Conservation (phyloP, 2,113 vertebrate genomes). For the Galeopterus variegatus region DNA sequence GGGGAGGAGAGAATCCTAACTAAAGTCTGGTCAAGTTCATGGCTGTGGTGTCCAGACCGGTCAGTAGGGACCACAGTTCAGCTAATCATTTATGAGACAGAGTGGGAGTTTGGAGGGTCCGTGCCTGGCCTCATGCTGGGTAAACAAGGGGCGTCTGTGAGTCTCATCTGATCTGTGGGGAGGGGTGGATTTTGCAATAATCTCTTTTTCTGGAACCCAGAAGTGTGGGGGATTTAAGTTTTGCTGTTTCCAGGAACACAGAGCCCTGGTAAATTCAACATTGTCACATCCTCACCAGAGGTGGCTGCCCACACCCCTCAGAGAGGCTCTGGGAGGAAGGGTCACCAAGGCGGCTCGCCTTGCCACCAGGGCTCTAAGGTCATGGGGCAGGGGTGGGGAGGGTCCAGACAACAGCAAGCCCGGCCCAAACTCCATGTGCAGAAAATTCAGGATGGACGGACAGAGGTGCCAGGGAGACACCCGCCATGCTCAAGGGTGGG, state of each 20-base stretch:
- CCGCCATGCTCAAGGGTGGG: neutral
- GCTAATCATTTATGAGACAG: too few species aligned
- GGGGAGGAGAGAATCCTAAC: neutral
- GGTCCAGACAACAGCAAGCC: neutral
- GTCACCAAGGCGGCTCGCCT: neutral
- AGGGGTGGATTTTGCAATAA: too few species aligned
- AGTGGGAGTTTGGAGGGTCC: neutral
- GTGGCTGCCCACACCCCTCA: too few species aligned
- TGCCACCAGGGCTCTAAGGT: too few species aligned
- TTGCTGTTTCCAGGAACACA: too few species aligned
- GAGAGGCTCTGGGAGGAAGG: neutral
- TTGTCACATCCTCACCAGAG: too few species aligned
- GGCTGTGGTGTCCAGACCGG: neutral
- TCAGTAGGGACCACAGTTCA: neutral
- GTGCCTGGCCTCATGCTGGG: neutral
- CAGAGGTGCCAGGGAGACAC: neutral
- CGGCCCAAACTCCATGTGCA: neutral
- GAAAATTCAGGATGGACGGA: neutral
- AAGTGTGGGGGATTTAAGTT: too few species aligned
- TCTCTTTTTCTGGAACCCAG: too few species aligned
- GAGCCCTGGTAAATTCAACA: too few species aligned
- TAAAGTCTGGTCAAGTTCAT: rapidly evolving
- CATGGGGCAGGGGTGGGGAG: too few species aligned
- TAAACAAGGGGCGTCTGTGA: neutral
- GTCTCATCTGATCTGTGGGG: too few species aligned